phyloP scores from a whole-genome alignment of 2,113 vertebrate genomes.

The Mionectes macconnelli region DNA sequence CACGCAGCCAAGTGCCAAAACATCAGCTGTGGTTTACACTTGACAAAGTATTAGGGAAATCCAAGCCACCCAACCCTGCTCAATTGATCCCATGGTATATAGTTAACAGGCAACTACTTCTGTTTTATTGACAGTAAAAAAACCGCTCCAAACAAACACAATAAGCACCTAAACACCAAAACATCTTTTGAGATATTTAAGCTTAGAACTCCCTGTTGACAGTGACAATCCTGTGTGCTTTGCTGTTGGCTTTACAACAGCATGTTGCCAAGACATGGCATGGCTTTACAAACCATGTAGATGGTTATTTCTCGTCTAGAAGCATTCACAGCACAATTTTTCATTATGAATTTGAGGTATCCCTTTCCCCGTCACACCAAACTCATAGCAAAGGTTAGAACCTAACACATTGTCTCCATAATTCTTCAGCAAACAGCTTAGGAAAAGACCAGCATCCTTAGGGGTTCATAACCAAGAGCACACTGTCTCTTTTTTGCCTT shows the following conservation, averaged over 20 bases:
- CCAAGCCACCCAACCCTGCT: neutral
- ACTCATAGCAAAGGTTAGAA: neutral
- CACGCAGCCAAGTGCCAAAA: neutral
- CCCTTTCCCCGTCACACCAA: too few relatives aligned
- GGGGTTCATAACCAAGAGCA: neutral
- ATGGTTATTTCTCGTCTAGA: neutral
- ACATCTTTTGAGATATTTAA: neutral
- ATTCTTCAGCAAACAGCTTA: neutral
- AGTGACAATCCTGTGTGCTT: rapidly evolving
- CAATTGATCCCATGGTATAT: neutral
- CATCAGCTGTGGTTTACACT: neutral
- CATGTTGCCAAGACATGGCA: neutral
- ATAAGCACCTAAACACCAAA: neutral
- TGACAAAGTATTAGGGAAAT: neutral
- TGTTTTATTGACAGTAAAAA: neutral
- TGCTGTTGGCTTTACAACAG: rapidly evolving
- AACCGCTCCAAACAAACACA: neutral
- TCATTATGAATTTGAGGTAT: neutral
- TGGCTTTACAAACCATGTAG: too few relatives aligned
- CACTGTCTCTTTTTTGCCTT: neutral
- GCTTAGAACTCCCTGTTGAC: too few relatives aligned
- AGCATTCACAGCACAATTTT: neutral
- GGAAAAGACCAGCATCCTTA: neutral
- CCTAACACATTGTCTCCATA: neutral
- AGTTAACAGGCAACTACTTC: neutral